These are phyloP conservation scores for Threskiornis aethiopicus DNA, from an alignment of 2,797 vertebrate genomes.

Conservation along the genomic window DNA sequence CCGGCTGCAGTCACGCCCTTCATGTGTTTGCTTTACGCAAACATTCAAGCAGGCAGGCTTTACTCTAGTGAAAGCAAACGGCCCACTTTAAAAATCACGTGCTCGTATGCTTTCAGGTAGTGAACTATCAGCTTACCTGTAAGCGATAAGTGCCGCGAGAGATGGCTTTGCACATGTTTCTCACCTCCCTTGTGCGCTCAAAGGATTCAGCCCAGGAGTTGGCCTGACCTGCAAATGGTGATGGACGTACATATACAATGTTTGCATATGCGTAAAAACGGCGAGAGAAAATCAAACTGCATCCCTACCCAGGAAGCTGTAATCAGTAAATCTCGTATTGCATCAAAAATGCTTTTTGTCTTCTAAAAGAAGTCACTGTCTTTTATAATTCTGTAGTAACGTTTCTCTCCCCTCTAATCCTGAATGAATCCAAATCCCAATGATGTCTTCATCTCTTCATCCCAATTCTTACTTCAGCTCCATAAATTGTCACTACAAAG, in stretches of 20 bases:
- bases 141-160: not conserved
- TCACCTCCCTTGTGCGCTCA: not conserved
- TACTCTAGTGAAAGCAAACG: not conserved
- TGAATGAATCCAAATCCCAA: not conserved
- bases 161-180: not conserved
- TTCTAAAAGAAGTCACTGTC: not conserved
- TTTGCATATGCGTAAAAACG: not conserved
- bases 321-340: not conserved
- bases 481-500: not conserved
- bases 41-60: slow-evolving; percentile 3
- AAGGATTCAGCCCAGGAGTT: not conserved
- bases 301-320: not conserved
- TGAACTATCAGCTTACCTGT: not conserved
- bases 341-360: not conserved
- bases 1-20: not conserved
- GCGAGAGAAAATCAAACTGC: not conserved
- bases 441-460: not conserved
- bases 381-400: not conserved
- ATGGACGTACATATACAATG: not conserved
- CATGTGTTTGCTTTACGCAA: slow-evolving; percentile 44
- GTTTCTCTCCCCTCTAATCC: not conserved
- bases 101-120: not conserved
- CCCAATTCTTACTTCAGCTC: not conserved
- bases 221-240: not conserved
- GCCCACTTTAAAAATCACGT: not conserved